phyloP scores from a whole-genome alignment of 37 sponge, comb jelly and placozoan genomes.

The Axinella damicornis region DNA sequence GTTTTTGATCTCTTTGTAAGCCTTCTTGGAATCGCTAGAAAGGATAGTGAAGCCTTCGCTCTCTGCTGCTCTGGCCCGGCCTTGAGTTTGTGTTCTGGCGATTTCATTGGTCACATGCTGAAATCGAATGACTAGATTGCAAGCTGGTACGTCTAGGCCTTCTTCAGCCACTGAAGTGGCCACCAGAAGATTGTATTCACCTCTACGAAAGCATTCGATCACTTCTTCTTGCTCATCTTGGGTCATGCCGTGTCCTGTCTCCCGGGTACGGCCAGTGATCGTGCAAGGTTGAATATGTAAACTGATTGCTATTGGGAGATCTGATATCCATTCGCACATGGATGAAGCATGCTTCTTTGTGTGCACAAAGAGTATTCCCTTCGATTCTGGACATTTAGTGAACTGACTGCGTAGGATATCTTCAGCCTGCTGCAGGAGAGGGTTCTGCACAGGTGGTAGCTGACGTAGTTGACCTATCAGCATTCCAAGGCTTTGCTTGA shows the following conservation, averaged over 20 bases:
- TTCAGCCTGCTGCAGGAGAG: constrained; percentile 40
- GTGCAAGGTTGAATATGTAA: constrained; percentile 24
- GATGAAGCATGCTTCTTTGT: constrained; percentile 48
- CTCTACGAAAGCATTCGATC: constrained; percentile 78
- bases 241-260: constrained; percentile 61
- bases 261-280: constrained; percentile 56
- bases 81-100: constrained; percentile 74
- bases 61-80: constrained; percentile 73
- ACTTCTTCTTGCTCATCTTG: constrained; percentile 65
- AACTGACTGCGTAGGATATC: constrained; percentile 15
- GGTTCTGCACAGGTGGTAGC: constrained; percentile 28
- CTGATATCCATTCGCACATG: constrained; percentile 47
- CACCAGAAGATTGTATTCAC: constrained; percentile 82
- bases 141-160: constrained; percentile 91
- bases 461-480: not conserved
- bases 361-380: constrained; percentile 64
- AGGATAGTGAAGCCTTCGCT: constrained; percentile 45
- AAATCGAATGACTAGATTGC: constrained; percentile 89
- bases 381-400: not conserved
- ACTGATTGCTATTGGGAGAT: not conserved
- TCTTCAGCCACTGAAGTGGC: constrained; percentile 94
- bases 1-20: constrained; percentile 27
- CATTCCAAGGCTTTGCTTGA: not conserved
- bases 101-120: constrained; percentile 79
- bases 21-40: constrained; percentile 24